Evolutionary conservation across 2,888 invertebrate species (phyloP).

Genomic region (Himalopsyche anomala): DNA sequence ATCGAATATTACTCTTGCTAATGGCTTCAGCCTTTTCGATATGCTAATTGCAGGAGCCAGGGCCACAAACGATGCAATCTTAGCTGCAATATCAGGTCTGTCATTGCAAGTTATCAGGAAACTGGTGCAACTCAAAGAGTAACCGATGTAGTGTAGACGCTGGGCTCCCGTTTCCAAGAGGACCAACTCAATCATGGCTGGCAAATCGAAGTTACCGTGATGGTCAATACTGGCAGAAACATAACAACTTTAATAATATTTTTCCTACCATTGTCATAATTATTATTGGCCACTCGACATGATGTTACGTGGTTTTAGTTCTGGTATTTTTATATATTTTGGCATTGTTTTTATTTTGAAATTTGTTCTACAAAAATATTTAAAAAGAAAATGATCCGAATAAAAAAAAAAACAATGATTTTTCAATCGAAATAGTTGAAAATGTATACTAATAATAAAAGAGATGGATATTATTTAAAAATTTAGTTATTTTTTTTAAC

Average conservation of each 20-base stretch:
- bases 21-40: not conserved
- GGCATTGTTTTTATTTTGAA: too few relatives aligned
- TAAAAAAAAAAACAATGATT: too few relatives aligned
- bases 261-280: too few relatives aligned
- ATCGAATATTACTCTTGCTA: not conserved
- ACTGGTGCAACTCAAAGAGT: constrained; percentile 78
- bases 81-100: constrained; percentile 76
- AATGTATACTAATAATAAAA: too few relatives aligned
- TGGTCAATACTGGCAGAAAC: constrained; percentile 76
- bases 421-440: too few relatives aligned
- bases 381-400: too few relatives aligned
- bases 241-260: too few relatives aligned
- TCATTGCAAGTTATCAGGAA: constrained; percentile 77
- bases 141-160: constrained; percentile 76
- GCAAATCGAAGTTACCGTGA: constrained; percentile 78
- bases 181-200: constrained; percentile 77
- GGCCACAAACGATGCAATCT: constrained; percentile 74
- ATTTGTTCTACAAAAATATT: too few relatives aligned
- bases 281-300: too few relatives aligned
- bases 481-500: not conserved
- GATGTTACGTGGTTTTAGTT: too few relatives aligned
- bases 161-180: constrained; percentile 71
- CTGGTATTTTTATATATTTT: too few relatives aligned
- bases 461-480: not conserved
- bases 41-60: constrained; percentile 71